A percentile compares a stretch with the other conserved stretches of the same genome.
Conservation (phyloP, 2,113 vertebrate genomes). For the Polypterus senegalus region DNA sequence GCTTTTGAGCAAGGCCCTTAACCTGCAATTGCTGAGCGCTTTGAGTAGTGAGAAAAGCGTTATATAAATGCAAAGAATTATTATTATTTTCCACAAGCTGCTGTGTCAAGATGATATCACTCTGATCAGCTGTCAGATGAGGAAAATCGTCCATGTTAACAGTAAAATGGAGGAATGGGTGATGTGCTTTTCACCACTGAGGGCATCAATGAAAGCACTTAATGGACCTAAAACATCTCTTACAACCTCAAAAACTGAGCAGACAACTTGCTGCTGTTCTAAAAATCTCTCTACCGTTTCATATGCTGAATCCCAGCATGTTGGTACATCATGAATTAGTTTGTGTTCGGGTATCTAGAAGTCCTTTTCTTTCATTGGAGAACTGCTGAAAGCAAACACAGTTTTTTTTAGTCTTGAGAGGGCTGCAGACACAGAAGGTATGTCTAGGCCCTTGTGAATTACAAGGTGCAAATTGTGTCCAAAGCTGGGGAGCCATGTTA, state of each 20-base stretch:
- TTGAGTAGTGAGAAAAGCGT: too few relatives aligned
- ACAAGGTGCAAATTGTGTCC: slow-evolving; percentile 9
- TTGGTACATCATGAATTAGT: slow-evolving; percentile 20
- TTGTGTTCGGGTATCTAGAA: slow-evolving; percentile 11
- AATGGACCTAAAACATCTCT: slow-evolving; percentile 4
- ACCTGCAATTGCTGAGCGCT: too few relatives aligned
- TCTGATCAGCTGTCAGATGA: slow-evolving; percentile 7
- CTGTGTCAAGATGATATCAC: slow-evolving; percentile 3
- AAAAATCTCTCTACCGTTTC: neutral
- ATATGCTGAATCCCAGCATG: slow-evolving; percentile 12
- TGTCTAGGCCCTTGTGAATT: slow-evolving; percentile 18
- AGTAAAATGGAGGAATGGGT: slow-evolving; percentile 15
- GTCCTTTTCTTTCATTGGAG: slow-evolving; percentile 12
- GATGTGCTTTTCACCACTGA: slow-evolving; percentile 18
- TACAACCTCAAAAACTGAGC: neutral
- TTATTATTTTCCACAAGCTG: slow-evolving; percentile 1
- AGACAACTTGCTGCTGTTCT: slow-evolving; percentile 1
- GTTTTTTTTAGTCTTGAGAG: slow-evolving; percentile 13
- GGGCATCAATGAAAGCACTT: slow-evolving; percentile 16
- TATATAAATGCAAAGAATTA: neutral
- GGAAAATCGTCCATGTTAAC: slow-evolving; percentile 14
- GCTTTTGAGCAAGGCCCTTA: too few relatives aligned
- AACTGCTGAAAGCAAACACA: slow-evolving; percentile 14
- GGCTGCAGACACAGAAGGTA: slow-evolving; percentile 8
- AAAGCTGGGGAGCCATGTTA: slow-evolving; percentile 20